Conservation (phyloP, 2,113 vertebrate genomes). For the Morone chrysops region DNA sequence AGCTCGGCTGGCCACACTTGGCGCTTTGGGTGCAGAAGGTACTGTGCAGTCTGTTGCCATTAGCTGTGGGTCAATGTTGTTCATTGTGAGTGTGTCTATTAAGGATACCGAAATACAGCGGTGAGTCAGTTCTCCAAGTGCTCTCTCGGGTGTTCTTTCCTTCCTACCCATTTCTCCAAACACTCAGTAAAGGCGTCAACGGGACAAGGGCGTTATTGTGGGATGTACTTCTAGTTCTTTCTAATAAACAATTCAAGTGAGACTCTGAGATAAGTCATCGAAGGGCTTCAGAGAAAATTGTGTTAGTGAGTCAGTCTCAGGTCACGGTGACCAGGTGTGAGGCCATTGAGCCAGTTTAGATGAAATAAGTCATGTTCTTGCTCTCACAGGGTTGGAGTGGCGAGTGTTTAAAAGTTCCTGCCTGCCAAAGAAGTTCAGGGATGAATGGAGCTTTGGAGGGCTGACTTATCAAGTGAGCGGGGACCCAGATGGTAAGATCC, state of each 20-base stretch:
- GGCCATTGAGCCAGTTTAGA: slow-evolving; percentile 13
- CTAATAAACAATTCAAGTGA: slow-evolving; percentile 32
- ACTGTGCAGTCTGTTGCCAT: slow-evolving; percentile 40
- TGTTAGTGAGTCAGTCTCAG: slow-evolving; percentile 19
- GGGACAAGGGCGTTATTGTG: slow-evolving; percentile 9
- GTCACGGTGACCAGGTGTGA: slow-evolving; percentile 1
- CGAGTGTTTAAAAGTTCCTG: slow-evolving; percentile 88
- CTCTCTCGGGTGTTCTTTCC: neutral
- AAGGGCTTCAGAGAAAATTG: slow-evolving; percentile 30
- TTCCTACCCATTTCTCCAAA: neutral
- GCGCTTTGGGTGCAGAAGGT: slow-evolving; percentile 90
- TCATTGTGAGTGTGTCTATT: slow-evolving; percentile 8
- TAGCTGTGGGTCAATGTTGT: slow-evolving; percentile 21
- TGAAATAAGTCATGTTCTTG: slow-evolving; percentile 25
- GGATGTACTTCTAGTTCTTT: slow-evolving; percentile 13
- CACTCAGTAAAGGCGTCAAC: neutral
- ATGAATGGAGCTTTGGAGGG: slow-evolving; percentile 93
- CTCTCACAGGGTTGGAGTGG: slow-evolving; percentile 72
- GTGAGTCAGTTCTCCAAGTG: slow-evolving; percentile 17
- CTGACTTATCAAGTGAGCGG: slow-evolving; percentile 91
- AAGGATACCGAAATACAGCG: slow-evolving; percentile 12
- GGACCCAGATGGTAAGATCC: slow-evolving; percentile 86
- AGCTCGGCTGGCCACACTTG: slow-evolving; percentile 90
- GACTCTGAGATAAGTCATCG: slow-evolving; percentile 35
- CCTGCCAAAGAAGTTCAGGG: slow-evolving; percentile 89